These are phyloP conservation scores for Scaptomyza pallida DNA, from an alignment of 1,140 invertebrate genomes.

Conservation along the genomic window DNA sequence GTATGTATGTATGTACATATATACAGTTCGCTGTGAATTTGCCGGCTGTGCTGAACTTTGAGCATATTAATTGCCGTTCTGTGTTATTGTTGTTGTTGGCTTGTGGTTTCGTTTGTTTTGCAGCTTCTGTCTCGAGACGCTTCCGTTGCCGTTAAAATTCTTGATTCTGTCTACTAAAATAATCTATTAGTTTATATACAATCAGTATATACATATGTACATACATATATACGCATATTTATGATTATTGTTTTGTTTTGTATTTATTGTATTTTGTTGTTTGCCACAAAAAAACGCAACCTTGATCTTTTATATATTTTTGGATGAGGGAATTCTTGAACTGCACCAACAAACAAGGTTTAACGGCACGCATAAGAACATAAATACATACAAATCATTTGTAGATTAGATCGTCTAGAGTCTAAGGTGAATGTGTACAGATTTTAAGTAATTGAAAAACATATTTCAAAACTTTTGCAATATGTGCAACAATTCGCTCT, in stretches of 20 bases:
- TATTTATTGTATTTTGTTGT: slow-evolving; percentile 37
- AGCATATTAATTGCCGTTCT: slow-evolving; percentile 8
- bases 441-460: no score
- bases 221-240: slow-evolving; percentile 10
- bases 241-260: slow-evolving; percentile 2
- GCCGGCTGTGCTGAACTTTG: slow-evolving; percentile 33
- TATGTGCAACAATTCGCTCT: no score
- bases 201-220: neutral
- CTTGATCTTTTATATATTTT: slow-evolving; percentile 61
- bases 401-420: no score
- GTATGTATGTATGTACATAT: neutral
- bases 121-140: slow-evolving; percentile 8
- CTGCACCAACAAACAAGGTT: neutral
- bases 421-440: no score
- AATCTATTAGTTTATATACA: slow-evolving; percentile 34
- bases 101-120: neutral
- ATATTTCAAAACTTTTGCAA: no score
- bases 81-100: neutral
- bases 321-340: slow-evolving; percentile 37
- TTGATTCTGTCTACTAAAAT: slow-evolving; percentile 35
- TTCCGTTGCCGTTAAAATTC: slow-evolving; percentile 41
- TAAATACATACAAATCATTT: no score
- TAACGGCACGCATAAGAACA: neutral
- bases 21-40: slow-evolving; percentile 27
- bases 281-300: slow-evolving; percentile 46